Base-by-base conservation (phyloP, 2,888 invertebrate genomes). In the Vandiemenella viatica region DNA sequence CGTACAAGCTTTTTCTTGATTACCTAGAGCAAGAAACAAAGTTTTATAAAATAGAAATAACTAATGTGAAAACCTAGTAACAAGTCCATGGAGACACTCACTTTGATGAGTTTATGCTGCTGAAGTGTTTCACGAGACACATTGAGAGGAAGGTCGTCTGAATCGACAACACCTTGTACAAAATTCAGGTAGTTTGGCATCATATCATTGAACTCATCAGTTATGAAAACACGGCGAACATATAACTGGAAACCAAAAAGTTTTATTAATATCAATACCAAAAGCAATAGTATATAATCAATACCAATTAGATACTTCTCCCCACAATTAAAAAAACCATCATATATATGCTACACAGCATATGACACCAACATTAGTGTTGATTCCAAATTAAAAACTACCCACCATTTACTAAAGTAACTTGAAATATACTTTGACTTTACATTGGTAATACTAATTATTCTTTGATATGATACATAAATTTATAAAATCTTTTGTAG, bases 151-250 rank as follows among this genome's bases (percentile, higher is more conserved):
- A 99, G 71, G 72, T 99, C 98, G 68, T 98, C 98, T 10, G 93
- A 95, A 72, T 98, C 98, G 43, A 98, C 97, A 57, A 99, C 86
- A 60, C 98, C 98, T 49, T 87, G 83, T 52, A 99, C 80, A 67
- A 98, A 99, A 57, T 79, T 83, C 58, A 98, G 74, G 67, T 96
- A 99, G 66, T 88, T 93, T 56, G 98, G 97, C 85, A 98, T 90
- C 84, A 98, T 91, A 65, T 98, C 97, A 66, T 91, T 91, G 75
- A 98, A 97, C 72, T 98, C 93, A 67, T 98, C 97, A 7, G 97
- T 97, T 69, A 98, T 99, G 72, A 98, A 99, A 15, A 99, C 98
- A 53, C 98, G 78, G 52, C 97, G 79, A 49, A 99, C 98, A 68
- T 91, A 99, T 53, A 98, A 75, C 74, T 74, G 61, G 37, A 60